Evolutionary conservation across 2,113 vertebrate genomes (phyloP), one percentile per base, ranked within the genome.

Genomic region (Lonchura striata): DNA sequence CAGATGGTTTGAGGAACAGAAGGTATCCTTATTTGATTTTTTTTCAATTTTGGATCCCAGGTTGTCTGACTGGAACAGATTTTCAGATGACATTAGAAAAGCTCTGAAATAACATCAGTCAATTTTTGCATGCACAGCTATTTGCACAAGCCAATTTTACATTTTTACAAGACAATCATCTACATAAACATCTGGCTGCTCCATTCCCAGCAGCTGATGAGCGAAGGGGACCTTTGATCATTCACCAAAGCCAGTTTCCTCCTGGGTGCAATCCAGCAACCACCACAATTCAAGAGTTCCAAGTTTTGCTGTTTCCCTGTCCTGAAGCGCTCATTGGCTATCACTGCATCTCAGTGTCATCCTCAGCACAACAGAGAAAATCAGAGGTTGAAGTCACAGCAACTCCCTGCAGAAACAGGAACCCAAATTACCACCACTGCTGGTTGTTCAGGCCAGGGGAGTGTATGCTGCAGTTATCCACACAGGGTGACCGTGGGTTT

Each of bases 111-210:
- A 82, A 85, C 61, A 91, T 44, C 78, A 76, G 71, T 79, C 68
- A 82, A 65, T 66, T 88, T 94, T 53, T 82, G 75, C 82, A 64
- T 44, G 61, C 70, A 69, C 24, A 93, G 90, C 61, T 90, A 80
- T 90, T 90, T 88, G 59, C 75, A 91, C 70, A 87, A 96, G 86
- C 37, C 85, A 93, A 61, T 70, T 79, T 54, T 56, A 86, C 37
- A 66, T 68, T 77, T 95, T 92, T 90, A 93, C 35, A 90, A 80
- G 94, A 90, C 64, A 86, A 90, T 66, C 1, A 0, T 59, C 56
- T 65, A 70, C 42, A 92, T 50, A 93, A 94, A 94, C 92, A 90
- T 90, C 88, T 87, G 94, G 81, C 95, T 85, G 78, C 75, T 84
- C 86, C 46, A 54, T 35, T 87, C 65, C 15, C 72, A 92, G 88